Conservation (phyloP, 2,113 vertebrate species). For the Heteronetta atricapilla region DNA sequence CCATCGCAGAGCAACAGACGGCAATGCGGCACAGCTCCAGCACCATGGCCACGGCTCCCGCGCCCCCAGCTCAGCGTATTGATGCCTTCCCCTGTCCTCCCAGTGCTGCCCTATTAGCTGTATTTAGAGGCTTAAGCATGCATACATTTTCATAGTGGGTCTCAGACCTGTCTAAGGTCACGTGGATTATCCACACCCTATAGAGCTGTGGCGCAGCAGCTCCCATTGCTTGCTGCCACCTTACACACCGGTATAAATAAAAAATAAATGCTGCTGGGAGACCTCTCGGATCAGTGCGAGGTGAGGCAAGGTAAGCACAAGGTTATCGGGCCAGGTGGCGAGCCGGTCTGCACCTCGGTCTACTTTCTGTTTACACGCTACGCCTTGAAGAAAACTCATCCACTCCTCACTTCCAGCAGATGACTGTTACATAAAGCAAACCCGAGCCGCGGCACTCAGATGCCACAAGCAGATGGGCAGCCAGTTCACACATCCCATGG, state of each 20-base stretch:
- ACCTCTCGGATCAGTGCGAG: not conserved
- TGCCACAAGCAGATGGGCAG: not conserved
- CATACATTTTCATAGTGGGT: constrained; percentile 49
- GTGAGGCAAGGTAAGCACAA: constrained; percentile 24
- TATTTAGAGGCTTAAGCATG: constrained; percentile 26
- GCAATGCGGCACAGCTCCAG: not conserved
- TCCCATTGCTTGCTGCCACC: accelerated
- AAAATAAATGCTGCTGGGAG: not conserved
- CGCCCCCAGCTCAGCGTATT: not conserved
- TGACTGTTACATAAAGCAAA: not conserved
- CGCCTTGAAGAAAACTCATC: constrained; percentile 36
- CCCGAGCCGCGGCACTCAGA: accelerated
- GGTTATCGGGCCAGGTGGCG: constrained; percentile 14
- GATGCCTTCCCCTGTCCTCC: not conserved
- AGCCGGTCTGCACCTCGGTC: constrained; percentile 20
- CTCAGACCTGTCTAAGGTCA: not conserved
- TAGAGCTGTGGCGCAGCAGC: not conserved
- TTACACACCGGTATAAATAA: accelerated
- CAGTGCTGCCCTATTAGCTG: constrained; percentile 2
- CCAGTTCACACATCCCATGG: accelerated
- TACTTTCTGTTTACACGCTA: not conserved
- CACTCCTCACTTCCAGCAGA: not conserved
- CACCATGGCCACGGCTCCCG: not conserved
- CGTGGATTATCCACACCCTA: not conserved
- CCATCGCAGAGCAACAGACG: not conserved